Evolutionary conservation across 2,888 invertebrate genomes (phyloP).

Genomic region (Drosophila mulleri): DNA sequence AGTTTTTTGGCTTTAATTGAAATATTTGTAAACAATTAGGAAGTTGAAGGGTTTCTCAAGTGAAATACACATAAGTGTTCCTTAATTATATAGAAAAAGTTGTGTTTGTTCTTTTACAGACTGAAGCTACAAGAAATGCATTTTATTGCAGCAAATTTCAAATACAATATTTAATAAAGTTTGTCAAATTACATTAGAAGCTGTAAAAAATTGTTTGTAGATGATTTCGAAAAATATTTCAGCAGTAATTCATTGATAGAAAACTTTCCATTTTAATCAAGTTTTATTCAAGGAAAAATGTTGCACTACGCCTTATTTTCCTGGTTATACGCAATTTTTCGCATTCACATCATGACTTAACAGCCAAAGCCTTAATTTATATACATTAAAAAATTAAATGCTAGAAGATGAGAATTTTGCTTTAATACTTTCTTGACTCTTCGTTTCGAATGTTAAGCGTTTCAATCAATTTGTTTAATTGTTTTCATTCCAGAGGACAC

Average conservation of each 20-base stretch:
- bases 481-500: slow-evolving; percentile 12
- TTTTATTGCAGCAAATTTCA: too few relatives aligned
- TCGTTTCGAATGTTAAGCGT: neutral
- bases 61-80: neutral
- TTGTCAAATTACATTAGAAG: neutral
- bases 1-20: slow-evolving; percentile 7
- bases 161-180: neutral
- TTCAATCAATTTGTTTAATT: slow-evolving; percentile 22
- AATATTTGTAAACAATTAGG: slow-evolving; percentile 22
- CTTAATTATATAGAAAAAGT: neutral
- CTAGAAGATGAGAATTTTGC: neutral
- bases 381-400: neutral
- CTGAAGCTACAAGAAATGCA: neutral
- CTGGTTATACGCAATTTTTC: neutral
- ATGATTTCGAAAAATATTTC: too few relatives aligned
- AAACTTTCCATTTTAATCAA: too few relatives aligned
- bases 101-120: neutral
- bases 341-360: neutral
- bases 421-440: neutral
- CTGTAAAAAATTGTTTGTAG: neutral
- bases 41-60: neutral
- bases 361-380: neutral
- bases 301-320: too few relatives aligned
- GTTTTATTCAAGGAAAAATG: too few relatives aligned
- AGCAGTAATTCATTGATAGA: too few relatives aligned